Conservation (phyloP, 1,140 invertebrate species). For the Bombus breviceps region DNA sequence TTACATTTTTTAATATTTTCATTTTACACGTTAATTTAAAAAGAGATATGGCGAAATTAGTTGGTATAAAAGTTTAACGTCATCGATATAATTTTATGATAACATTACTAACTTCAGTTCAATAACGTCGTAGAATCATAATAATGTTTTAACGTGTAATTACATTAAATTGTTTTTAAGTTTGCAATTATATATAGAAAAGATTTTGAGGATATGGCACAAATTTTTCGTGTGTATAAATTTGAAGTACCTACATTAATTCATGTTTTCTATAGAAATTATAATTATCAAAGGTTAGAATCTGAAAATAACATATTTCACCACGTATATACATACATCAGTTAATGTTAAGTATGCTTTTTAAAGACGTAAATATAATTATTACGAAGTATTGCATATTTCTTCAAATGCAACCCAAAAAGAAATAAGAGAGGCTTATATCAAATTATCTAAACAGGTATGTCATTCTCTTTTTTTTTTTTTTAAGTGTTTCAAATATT, state of each 20-base stretch:
- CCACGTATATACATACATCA: neutral
- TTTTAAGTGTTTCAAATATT: neutral
- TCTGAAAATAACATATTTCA: neutral
- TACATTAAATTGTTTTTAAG: neutral
- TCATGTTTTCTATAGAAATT: conserved; percentile 48
- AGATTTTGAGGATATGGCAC: conserved; percentile 35
- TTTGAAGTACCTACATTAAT: conserved; percentile 46
- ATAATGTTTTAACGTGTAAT: neutral
- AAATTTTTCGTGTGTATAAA: conserved; percentile 52
- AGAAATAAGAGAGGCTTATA: conserved; percentile 74
- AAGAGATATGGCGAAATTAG: neutral
- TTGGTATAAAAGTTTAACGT: neutral
- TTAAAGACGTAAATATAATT: conserved; percentile 59
- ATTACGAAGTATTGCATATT: conserved; percentile 73
- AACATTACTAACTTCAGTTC: neutral
- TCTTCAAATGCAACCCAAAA: conserved; percentile 66
- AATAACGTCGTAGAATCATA: neutral
- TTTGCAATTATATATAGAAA: neutral
- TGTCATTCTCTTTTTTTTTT: conserved; percentile 26
- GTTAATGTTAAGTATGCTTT: conserved; percentile 22
- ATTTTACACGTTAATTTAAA: neutral
- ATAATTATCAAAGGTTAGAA: conserved; percentile 60
- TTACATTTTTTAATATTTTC: neutral
- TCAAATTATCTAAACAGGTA: conserved; percentile 77
- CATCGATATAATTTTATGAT: neutral